Conservation (phyloP, 2,888 invertebrate genomes). For the Oithona nana region DNA sequence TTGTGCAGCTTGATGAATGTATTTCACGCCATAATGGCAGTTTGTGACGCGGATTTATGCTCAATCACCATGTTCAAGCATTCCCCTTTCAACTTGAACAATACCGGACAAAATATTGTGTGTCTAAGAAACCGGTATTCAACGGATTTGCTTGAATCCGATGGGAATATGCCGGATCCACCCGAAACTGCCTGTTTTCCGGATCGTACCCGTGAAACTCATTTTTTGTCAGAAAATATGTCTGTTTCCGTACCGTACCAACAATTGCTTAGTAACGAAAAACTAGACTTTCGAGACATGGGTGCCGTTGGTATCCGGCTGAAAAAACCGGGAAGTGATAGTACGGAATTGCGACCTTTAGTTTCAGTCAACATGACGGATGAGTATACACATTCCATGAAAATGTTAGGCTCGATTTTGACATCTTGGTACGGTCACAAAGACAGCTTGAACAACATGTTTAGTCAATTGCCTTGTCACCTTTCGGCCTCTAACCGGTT, state of each 20-base stretch:
- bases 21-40: background rate
- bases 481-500: background rate
- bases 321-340: background rate
- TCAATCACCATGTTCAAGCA: background rate
- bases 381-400: background rate
- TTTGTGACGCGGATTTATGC: background rate
- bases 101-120: background rate
- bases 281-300: background rate
- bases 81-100: background rate
- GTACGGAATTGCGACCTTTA: background rate
- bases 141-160: background rate
- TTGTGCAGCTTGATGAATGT: background rate
- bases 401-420: background rate
- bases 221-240: slow-evolving; percentile 1
- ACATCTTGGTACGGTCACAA: background rate
- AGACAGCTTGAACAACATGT: background rate
- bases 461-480: background rate
- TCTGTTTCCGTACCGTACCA: background rate
- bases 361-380: background rate
- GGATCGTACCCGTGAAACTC: background rate
- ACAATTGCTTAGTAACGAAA: background rate
- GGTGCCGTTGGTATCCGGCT: background rate
- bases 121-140: background rate
- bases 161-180: background rate
- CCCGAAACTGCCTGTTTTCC: background rate